phyloP scores from a whole-genome alignment of 2,113 vertebrate genomes.

The Indicator indicator region DNA sequence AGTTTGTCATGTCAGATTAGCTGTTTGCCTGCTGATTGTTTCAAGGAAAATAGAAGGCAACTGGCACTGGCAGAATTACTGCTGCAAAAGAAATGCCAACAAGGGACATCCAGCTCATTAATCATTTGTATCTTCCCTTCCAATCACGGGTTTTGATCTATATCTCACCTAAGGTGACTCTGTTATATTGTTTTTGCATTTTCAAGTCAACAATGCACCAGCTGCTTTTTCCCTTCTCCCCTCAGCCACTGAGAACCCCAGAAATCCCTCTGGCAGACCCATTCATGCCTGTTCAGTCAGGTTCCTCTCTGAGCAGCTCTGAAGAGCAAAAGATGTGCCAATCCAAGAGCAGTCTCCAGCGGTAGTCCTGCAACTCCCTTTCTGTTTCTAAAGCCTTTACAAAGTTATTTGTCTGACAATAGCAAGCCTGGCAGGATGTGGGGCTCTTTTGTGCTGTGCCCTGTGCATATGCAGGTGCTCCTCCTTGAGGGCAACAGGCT shows the following conservation, averaged over 20 bases:
- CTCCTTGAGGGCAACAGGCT: background rate
- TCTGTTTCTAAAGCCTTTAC: background rate
- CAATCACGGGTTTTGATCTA: background rate
- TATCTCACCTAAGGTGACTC: background rate
- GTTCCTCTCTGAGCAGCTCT: background rate
- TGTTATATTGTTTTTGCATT: background rate
- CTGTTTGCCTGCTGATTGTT: constrained; percentile 23
- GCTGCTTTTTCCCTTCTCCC: background rate
- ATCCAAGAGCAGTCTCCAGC: background rate
- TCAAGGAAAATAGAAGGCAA: background rate
- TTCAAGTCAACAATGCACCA: background rate
- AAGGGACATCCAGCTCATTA: background rate
- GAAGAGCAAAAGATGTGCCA: background rate
- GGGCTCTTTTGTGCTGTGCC: background rate
- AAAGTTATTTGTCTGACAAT: background rate
- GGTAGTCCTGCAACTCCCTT: background rate
- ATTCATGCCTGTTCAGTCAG: background rate
- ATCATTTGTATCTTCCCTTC: background rate
- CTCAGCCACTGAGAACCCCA: background rate
- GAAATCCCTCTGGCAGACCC: background rate
- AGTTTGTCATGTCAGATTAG: constrained; percentile 47
- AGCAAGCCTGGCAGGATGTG: background rate
- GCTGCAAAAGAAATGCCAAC: background rate
- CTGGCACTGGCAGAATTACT: background rate
- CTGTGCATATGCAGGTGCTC: background rate